Conservation (phyloP, 2,113 vertebrate species). For the Marcusenius ussheri region DNA sequence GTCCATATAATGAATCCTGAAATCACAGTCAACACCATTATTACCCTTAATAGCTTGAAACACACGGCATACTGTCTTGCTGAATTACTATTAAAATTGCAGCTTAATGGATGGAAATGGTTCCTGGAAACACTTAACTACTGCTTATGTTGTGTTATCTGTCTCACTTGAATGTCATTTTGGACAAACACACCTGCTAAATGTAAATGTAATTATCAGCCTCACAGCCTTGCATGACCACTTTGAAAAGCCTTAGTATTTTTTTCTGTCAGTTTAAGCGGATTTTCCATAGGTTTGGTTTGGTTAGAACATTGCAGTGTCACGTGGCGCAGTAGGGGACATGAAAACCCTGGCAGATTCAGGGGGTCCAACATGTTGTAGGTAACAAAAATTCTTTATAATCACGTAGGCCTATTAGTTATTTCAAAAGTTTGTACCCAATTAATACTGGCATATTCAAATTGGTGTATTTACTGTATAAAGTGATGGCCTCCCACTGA, state of each 20-base stretch:
- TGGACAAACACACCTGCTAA: neutral
- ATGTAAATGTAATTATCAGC: neutral
- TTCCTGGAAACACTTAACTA: neutral
- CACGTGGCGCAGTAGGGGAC: neutral
- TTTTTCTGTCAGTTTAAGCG: neutral
- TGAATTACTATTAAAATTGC: neutral
- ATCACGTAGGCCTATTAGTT: neutral
- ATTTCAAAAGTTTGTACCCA: neutral
- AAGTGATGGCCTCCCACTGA: neutral
- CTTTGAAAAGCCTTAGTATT: neutral
- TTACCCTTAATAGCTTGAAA: neutral
- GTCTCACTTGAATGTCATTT: neutral
- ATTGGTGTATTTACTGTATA: neutral
- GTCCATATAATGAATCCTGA: neutral
- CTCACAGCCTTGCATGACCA: neutral
- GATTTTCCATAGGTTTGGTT: neutral
- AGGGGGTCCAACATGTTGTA: too few species aligned
- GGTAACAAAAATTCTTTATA: neutral
- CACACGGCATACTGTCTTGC: neutral
- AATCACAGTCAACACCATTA: neutral
- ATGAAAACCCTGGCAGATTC: too few species aligned
- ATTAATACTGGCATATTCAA: neutral
- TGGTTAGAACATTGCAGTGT: neutral
- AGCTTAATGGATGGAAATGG: neutral
- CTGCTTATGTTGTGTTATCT: neutral